Base-by-base conservation (phyloP, 1,140 invertebrate genomes). In the Orius insidiosus region DNA sequence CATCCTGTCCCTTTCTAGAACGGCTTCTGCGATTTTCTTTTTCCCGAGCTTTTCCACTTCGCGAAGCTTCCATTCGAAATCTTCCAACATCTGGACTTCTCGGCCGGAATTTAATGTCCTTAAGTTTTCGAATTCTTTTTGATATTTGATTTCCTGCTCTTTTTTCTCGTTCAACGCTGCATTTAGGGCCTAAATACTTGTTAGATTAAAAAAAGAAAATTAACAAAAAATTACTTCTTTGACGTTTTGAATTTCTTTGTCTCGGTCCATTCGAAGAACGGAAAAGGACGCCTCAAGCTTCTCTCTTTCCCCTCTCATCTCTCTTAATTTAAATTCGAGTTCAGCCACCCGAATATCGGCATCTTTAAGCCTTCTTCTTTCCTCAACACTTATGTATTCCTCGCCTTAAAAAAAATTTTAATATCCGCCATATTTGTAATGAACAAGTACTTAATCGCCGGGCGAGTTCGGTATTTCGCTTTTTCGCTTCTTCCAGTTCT, bases 21-120 rank as follows among this genome's bases (percentile, higher is more conserved):
- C 68, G 54, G 61, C 63, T 52, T 72, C 70, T 41, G 72, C 68
- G 10, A 74, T 51, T 52, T 70, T 68, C 52, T 68, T 68, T 55
- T 78, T 78, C 53, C 72, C 75, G 11, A 61, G 61, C 46, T 68
- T 63, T 56, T 76, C 69, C 48, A 76, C 73, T 58, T 77, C 72
- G 35, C 74, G 58, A 30, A 78, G 55, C 56, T 78, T 75, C 73
- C 75, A 77, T 60, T 78, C 76, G 51, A 75, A 77, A 57, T 78
- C 76, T 43, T 75, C 70, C 55, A 78, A 60, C 13, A 77, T 58
- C 52, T 71, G 67, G 46, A 75, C 71, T 56, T 78, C 74, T 46
- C 72, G 65, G 14, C 70, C 60, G 50, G 64, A 62, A 53, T 65
- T 68, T 5, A 68, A 63, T 3, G 69, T 72, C 45, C 70, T 60